Conservation (phyloP, 2,797 vertebrate species). For the Platalea minor region DNA sequence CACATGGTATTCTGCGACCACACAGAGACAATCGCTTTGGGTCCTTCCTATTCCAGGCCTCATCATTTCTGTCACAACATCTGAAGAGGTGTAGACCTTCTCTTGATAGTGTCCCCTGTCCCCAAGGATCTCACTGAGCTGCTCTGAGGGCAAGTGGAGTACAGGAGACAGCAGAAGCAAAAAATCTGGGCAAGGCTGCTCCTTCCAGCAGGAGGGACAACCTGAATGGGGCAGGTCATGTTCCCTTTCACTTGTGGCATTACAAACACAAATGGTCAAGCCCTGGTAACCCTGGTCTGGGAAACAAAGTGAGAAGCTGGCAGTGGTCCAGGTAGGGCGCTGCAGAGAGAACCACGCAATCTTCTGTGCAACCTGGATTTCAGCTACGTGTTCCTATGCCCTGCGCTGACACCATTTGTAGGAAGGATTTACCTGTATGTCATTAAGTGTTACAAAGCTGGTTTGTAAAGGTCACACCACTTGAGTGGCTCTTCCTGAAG, state of each 20-base stretch:
- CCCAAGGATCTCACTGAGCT: background rate
- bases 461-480: background rate
- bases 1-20: rapidly evolving
- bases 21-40: background rate
- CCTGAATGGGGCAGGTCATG: background rate
- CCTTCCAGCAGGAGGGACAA: background rate
- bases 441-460: background rate
- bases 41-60: background rate
- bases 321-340: background rate
- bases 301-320: background rate
- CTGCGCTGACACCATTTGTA: background rate
- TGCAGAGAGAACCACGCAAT: background rate
- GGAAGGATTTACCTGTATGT: background rate
- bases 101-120: background rate
- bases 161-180: background rate
- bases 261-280: conserved; percentile 24
- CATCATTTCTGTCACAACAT: background rate
- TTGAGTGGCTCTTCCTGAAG: background rate
- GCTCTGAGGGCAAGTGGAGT: background rate
- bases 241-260: background rate
- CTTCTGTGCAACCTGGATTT: background rate
- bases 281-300: background rate
- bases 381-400: background rate
- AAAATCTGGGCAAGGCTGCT: background rate
- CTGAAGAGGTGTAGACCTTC: background rate